phyloP scores from a whole-genome alignment of 2,888 invertebrate species.

The Drosophila peninsularis region DNA sequence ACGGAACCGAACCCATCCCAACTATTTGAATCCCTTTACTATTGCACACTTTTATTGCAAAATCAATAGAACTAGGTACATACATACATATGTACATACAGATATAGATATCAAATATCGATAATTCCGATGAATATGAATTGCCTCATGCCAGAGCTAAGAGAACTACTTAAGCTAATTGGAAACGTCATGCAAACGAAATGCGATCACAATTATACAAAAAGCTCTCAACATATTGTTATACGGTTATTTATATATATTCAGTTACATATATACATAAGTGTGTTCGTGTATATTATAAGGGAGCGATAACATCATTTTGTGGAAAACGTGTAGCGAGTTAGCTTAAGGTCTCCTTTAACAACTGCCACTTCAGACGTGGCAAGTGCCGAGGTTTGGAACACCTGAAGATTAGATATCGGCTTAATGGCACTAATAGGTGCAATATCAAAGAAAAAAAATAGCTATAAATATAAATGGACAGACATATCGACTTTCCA shows the following conservation, averaged over 20 bases:
- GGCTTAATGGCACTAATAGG: constrained; percentile 27
- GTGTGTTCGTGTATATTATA: background rate
- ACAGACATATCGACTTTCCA: constrained; percentile 24
- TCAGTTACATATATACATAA: background rate
- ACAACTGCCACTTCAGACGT: constrained; percentile 16
- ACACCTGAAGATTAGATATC: constrained; percentile 37
- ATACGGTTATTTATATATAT: background rate
- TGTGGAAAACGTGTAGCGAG: constrained; percentile 3
- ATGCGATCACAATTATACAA: constrained; percentile 44
- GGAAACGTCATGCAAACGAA: constrained; percentile 47
- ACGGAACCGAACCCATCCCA: background rate
- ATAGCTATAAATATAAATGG: background rate
- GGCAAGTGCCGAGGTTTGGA: constrained; percentile 3
- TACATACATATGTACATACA: too few species aligned
- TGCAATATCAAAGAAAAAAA: constrained; percentile 12
- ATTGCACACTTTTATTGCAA: background rate
- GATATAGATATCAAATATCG: background rate
- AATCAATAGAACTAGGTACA: background rate
- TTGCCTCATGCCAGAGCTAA: background rate
- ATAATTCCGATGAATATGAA: background rate
- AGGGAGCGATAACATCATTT: constrained; percentile 7
- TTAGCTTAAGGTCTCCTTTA: background rate
- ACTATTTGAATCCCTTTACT: background rate
- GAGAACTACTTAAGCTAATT: constrained; percentile 46
- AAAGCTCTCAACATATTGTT: constrained; percentile 15